A percentile compares a stretch with the other conserved stretches of the same genome.
Evolutionary conservation across 2,888 invertebrate genomes (phyloP).

Genomic region (Heliconius charithonia): DNA sequence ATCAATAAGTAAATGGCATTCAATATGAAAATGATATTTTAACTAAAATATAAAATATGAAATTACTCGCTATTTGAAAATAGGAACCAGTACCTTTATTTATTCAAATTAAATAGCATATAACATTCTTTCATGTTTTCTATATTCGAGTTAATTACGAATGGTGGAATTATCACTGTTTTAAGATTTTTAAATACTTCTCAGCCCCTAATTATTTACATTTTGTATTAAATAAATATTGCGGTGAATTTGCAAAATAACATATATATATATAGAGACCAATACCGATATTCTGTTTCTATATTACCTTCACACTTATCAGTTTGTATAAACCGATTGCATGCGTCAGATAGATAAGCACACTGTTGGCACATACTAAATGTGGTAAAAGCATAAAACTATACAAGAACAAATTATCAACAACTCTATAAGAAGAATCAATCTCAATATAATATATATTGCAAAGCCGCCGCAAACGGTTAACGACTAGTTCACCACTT

Average conservation of each 20-base stretch:
- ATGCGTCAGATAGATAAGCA: slow-evolving; percentile 52
- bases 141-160: slow-evolving; percentile 69
- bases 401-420: slow-evolving; percentile 39
- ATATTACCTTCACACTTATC: slow-evolving; percentile 51
- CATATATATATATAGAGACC: slow-evolving; percentile 41
- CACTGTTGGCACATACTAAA: slow-evolving; percentile 43
- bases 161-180: neutral
- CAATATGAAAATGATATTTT: neutral
- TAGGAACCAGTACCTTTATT: slow-evolving; percentile 77
- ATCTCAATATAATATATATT: slow-evolving; percentile 47
- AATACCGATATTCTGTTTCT: slow-evolving; percentile 50
- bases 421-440: slow-evolving; percentile 12
- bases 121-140: slow-evolving; percentile 50
- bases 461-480: slow-evolving; percentile 46
- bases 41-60: slow-evolving; percentile 23
- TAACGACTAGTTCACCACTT: slow-evolving; percentile 67
- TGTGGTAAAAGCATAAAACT: slow-evolving; percentile 44
- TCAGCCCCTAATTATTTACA: neutral
- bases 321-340: slow-evolving; percentile 51
- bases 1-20: neutral
- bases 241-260: slow-evolving; percentile 43
- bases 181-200: neutral
- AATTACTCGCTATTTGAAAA: slow-evolving; percentile 54
- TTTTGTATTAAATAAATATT: slow-evolving; percentile 34
- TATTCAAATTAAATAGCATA: slow-evolving; percentile 51